Percentiles rank a stretch among this genome's conserved stretches.
Conservation (phyloP, 1,140 invertebrate species). For the Panonychus citri region DNA sequence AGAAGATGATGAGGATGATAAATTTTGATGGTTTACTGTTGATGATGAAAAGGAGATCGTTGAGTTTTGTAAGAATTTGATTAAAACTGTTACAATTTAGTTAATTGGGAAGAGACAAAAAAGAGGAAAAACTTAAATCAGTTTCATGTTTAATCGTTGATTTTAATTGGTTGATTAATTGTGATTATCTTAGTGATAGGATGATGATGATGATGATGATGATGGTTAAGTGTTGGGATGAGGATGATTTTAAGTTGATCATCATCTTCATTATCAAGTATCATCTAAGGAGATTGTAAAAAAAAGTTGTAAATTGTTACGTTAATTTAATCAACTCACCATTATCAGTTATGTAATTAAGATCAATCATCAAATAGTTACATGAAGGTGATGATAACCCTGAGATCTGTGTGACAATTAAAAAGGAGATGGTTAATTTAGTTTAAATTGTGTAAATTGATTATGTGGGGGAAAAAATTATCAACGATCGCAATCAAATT, state of each 20-base stretch:
- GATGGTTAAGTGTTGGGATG: conserved; percentile 2
- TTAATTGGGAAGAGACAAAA: background rate
- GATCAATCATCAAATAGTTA: background rate
- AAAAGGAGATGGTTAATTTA: no score
- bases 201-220: conserved; percentile 9
- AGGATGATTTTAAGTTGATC: background rate
- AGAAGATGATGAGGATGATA: background rate
- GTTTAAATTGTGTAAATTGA: no score
- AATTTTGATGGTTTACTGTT: background rate
- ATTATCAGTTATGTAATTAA: background rate
- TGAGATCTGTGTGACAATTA: no score
- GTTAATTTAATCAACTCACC: background rate
- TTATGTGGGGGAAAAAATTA: no score
- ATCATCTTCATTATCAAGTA: no score
- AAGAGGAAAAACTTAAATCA: background rate
- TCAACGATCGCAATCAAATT: no score
- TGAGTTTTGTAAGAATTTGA: background rate
- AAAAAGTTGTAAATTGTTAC: background rate
- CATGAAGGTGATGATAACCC: no score
- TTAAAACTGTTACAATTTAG: background rate
- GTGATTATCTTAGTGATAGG: conserved; percentile 8
- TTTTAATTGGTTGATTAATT: conserved; percentile 3
- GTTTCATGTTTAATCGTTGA: conserved; percentile 4
- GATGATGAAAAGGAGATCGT: background rate
- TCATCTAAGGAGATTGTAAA: conserved; percentile 2